A percentile compares a stretch with the other conserved stretches of the same genome.
phyloP scores from a whole-genome alignment of 2,113 vertebrate genomes.

The Choloepus hoffmanni region DNA sequence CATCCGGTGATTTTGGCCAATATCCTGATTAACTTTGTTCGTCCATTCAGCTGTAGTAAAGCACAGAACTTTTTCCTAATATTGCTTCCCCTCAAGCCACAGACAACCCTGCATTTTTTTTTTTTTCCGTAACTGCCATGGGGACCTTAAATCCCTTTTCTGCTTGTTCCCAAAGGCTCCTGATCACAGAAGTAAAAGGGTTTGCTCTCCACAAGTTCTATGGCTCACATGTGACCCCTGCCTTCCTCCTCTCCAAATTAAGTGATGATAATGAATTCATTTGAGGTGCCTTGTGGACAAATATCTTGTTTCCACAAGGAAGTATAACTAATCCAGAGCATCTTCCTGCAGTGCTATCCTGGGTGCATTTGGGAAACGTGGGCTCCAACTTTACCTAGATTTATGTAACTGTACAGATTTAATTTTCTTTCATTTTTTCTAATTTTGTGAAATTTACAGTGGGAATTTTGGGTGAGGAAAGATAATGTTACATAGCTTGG shows the following conservation, averaged over 20 bases:
- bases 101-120: background rate
- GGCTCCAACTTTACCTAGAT: background rate
- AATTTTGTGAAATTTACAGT: background rate
- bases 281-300: background rate
- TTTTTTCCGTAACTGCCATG: background rate
- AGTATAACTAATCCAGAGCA: background rate
- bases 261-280: background rate
- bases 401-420: background rate
- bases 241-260: background rate
- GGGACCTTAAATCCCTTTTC: background rate
- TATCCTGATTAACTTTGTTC: background rate
- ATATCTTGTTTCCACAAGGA: background rate
- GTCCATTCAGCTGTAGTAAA: background rate
- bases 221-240: background rate
- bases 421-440: background rate
- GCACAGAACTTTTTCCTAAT: background rate
- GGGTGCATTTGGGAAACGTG: background rate
- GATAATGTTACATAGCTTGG: background rate
- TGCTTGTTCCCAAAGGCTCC: background rate
- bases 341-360: background rate
- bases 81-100: background rate
- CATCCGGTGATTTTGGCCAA: background rate
- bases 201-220: too few species aligned
- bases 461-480: background rate
- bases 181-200: background rate